Percentiles rank a stretch among this genome's conserved stretches.
phyloP scores from a whole-genome alignment of 2,797 vertebrate genomes.

The Hylomyscus alleni region DNA sequence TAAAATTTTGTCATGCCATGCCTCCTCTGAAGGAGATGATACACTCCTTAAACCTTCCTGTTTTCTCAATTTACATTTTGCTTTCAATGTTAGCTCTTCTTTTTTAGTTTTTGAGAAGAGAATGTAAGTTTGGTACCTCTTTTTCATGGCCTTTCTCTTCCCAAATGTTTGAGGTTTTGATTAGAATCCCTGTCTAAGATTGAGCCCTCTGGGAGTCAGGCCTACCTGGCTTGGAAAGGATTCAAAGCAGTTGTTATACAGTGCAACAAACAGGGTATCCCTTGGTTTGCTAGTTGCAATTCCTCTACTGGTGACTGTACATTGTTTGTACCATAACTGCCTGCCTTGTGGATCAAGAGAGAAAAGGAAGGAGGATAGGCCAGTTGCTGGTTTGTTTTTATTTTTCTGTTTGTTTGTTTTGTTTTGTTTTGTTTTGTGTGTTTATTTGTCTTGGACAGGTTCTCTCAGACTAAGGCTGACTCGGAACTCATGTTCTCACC shows the following conservation, averaged over 20 bases:
- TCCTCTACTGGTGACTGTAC: neutral
- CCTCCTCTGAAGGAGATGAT: neutral
- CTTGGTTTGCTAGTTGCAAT: neutral
- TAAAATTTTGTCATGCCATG: neutral
- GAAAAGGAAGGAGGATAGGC: neutral
- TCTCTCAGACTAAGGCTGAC: neutral
- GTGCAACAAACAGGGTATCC: neutral
- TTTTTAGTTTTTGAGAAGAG: neutral
- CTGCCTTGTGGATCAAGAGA: neutral
- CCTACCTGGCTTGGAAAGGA: neutral
- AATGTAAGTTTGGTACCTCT: neutral
- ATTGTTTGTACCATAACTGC: neutral
- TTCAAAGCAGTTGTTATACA: neutral
- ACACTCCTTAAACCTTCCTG: constrained; percentile 11
- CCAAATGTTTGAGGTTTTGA: neutral
- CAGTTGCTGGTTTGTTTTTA: no score
- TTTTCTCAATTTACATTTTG: constrained; percentile 13
- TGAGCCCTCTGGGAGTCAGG: neutral
- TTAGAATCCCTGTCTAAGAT: neutral
- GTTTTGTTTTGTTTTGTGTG: neutral
- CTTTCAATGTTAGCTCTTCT: neutral
- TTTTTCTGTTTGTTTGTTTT: neutral
- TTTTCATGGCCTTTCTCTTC: neutral
- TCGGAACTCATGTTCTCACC: neutral
- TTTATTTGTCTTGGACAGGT: neutral